A percentile compares a stretch with the other conserved stretches of the same genome.
Evolutionary conservation across 2,888 invertebrate species (phyloP).

Genomic region (Homarus gammarus): DNA sequence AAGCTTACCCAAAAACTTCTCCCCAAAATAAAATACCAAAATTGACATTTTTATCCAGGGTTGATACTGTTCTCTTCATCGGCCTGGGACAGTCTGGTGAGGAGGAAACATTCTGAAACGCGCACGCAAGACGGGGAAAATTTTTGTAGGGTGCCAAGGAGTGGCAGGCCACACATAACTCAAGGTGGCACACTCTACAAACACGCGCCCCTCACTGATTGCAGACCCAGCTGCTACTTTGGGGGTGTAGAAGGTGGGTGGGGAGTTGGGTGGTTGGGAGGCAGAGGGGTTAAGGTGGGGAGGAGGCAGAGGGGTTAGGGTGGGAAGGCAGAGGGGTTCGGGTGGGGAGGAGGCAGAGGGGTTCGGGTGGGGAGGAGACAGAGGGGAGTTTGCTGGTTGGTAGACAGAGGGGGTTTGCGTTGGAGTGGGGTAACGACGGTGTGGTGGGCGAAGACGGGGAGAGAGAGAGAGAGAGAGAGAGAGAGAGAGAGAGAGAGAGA

Average conservation of each 20-base stretch:
- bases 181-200: slow-evolving; percentile 66
- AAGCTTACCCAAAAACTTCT: too few species aligned
- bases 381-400: background rate
- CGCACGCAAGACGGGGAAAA: slow-evolving; percentile 25
- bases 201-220: slow-evolving; percentile 60
- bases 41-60: too few species aligned
- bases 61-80: too few species aligned
- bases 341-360: slow-evolving; percentile 1
- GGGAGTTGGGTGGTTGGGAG: background rate
- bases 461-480: background rate
- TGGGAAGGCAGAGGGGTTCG: background rate
- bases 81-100: too few species aligned
- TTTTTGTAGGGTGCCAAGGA: slow-evolving; percentile 36
- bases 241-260: background rate
- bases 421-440: too few species aligned
- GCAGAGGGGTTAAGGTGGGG: background rate
- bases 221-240: slow-evolving; percentile 52
- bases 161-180: slow-evolving; percentile 52
- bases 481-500: background rate
- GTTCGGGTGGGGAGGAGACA: slow-evolving; percentile 23
- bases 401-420: background rate
- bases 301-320: too few species aligned
- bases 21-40: too few species aligned
- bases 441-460: background rate
- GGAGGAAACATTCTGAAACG: background rate